A percentile compares a stretch with the other conserved stretches of the same genome.
phyloP scores from a whole-genome alignment of 1,140 invertebrate species.

The Psix sp. region DNA sequence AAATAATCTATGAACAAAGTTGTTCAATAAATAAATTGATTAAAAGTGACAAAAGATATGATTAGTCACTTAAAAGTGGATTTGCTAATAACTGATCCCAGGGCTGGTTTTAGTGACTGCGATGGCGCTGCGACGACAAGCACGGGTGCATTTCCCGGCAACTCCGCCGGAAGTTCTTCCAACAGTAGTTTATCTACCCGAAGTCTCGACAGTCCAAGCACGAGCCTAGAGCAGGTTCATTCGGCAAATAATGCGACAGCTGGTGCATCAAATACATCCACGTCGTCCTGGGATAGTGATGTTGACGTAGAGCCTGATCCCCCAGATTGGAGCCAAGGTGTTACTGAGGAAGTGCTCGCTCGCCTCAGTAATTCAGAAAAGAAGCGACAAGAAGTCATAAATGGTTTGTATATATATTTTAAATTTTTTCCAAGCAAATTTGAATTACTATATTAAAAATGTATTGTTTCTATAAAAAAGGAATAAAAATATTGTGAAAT shows the following conservation, averaged over 20 bases:
- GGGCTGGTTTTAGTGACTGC: constrained; percentile 72
- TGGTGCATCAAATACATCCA: constrained; percentile 63
- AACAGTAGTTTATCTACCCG: constrained; percentile 78
- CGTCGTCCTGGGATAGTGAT: constrained; percentile 84
- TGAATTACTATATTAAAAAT: too few species aligned
- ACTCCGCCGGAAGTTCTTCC: constrained; percentile 76
- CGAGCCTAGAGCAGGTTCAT: constrained; percentile 78
- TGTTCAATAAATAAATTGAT: too few species aligned
- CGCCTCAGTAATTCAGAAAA: constrained; percentile 86
- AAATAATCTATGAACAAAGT: too few species aligned
- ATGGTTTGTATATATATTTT: constrained; percentile 82
- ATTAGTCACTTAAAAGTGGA: too few species aligned
- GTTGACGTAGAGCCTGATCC: constrained; percentile 88
- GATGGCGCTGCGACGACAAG: constrained; percentile 59
- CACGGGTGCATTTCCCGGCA: constrained; percentile 70
- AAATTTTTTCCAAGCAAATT: too few species aligned
- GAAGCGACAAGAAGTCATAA: constrained; percentile 98
- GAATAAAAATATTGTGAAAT: too few species aligned
- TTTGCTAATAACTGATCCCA: constrained; percentile 68
- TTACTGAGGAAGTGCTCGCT: constrained; percentile 87
- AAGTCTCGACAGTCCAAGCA: constrained; percentile 78
- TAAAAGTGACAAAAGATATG: too few species aligned
- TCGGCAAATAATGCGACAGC: constrained; percentile 58
- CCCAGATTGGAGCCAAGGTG: constrained; percentile 87
- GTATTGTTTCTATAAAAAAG: too few species aligned